Conservation (phyloP, 30 jellyfish, hydroid and myxozoan genomes). For the Hydra vulgaris region DNA sequence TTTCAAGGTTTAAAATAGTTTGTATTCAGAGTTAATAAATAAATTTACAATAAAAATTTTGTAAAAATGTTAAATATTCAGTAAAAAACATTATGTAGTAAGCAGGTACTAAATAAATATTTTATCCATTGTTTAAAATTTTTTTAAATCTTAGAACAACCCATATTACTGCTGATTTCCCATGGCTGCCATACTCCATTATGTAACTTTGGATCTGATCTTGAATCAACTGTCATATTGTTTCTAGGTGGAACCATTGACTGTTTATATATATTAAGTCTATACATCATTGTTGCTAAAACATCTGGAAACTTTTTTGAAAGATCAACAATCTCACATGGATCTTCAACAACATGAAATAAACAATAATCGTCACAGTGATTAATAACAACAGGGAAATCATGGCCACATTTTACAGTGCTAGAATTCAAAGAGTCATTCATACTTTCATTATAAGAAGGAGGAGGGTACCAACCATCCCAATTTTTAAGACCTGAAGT, state of each 20-base stretch:
- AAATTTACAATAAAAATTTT: too few species aligned
- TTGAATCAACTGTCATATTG: conserved; percentile 38
- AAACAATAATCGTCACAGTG: conserved; percentile 52
- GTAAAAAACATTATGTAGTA: too few species aligned
- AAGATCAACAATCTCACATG: conserved; percentile 47
- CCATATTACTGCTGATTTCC: too few species aligned
- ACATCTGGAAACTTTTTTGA: conserved; percentile 42
- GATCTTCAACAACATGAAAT: conserved; percentile 55
- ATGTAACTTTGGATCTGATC: conserved; percentile 64
- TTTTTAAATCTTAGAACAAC: too few species aligned
- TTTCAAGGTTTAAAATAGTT: too few species aligned
- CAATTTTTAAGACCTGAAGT: background rate
- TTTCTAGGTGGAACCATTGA: conserved; percentile 14
- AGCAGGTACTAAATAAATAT: too few species aligned
- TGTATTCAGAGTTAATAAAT: too few species aligned
- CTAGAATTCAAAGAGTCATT: conserved; percentile 9
- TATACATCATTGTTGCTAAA: conserved; percentile 10
- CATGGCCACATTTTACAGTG: conserved; percentile 47
- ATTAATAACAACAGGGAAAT: conserved; percentile 41
- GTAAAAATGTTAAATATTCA: too few species aligned
- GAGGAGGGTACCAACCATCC: conserved; percentile 43
- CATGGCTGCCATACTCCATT: conserved; percentile 92
- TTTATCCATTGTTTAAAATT: too few species aligned
- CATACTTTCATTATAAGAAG: background rate
- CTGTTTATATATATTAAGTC: conserved; percentile 30